A percentile compares a stretch with the other conserved stretches of the same genome.
phyloP scores from a whole-genome alignment of 23 tunicate genomes.

The Ciona savignyi region DNA sequence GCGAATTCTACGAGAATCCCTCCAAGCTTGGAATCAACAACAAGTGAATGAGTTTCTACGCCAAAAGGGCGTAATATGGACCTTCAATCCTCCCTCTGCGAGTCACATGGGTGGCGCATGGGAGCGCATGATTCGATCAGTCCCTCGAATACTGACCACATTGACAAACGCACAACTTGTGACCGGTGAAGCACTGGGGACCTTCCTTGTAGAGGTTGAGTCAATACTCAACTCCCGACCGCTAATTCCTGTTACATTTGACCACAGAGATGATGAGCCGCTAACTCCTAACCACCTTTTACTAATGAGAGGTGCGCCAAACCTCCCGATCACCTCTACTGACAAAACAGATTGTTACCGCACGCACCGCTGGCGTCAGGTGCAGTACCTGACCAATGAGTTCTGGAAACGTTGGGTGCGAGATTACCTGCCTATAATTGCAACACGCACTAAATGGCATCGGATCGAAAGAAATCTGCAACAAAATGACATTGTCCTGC shows the following conservation, averaged over 20 bases:
- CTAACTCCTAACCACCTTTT: constrained; percentile 6
- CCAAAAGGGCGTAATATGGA: too few relatives aligned
- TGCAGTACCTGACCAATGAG: constrained; percentile 1
- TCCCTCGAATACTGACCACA: background rate
- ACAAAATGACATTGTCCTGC: constrained; percentile 14
- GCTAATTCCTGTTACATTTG: constrained; percentile 6
- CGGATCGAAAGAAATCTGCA: constrained; percentile 2
- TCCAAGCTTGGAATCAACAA: constrained; percentile 2
- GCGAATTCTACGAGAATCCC: constrained; percentile 5
- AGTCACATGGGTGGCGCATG: too few relatives aligned
- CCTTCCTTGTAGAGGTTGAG: constrained; percentile 4
- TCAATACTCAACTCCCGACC: constrained; percentile 2
- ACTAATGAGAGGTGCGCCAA: constrained; percentile 1
- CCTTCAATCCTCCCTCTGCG: too few relatives aligned
- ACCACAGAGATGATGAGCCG: too few relatives aligned
- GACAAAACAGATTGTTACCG: constrained; percentile 9
- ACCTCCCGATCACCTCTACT: background rate
- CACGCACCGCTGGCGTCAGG: constrained; percentile 9
- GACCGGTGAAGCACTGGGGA: background rate
- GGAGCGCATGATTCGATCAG: background rate
- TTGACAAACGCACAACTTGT: constrained; percentile 4
- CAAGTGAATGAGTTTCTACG: constrained; percentile 3
- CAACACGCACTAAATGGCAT: constrained; percentile 15
- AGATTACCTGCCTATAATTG: background rate
- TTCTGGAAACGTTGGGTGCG: constrained; percentile 4